Evolutionary conservation across 2,113 vertebrate species (phyloP).

Genomic region (Coptodon bakossiorum): DNA sequence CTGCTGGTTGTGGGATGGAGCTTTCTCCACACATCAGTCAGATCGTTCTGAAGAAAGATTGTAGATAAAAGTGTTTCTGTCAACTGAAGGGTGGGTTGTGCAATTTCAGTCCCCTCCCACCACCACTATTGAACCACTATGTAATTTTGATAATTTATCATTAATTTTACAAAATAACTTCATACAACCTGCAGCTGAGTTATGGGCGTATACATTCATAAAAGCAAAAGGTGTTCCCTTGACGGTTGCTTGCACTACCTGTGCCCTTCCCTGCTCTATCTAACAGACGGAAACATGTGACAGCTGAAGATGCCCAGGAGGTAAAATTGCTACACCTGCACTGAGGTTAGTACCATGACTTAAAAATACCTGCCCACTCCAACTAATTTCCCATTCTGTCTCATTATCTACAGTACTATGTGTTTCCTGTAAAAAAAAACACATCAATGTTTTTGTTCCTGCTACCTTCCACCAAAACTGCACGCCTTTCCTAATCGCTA

Average conservation of each 20-base stretch:
- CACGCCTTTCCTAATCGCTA: neutral
- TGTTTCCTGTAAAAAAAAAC: neutral
- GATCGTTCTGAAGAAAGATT: too few species aligned
- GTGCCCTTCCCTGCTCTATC: neutral
- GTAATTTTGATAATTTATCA: fast-evolving
- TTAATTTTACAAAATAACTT: fast-evolving
- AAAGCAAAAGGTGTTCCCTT: too few species aligned
- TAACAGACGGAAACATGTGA: fast-evolving
- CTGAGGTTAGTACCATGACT: neutral
- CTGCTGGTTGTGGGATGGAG: too few species aligned
- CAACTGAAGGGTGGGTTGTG: too few species aligned
- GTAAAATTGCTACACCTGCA: neutral
- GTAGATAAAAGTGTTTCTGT: too few species aligned
- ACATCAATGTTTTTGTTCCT: neutral
- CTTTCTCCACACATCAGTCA: too few species aligned
- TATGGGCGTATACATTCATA: too few species aligned
- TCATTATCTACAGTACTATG: neutral
- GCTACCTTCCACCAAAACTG: neutral
- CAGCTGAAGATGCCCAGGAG: neutral
- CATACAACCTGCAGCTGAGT: fast-evolving
- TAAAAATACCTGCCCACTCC: neutral
- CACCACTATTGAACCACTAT: fast-evolving
- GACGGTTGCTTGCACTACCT: fast-evolving
- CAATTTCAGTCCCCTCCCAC: too few species aligned
- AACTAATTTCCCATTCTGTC: neutral